A percentile compares a stretch with the other conserved stretches of the same genome.
Conservation (phyloP, 64 coral and sea anemone genomes). For the Pachyseris speciosa region DNA sequence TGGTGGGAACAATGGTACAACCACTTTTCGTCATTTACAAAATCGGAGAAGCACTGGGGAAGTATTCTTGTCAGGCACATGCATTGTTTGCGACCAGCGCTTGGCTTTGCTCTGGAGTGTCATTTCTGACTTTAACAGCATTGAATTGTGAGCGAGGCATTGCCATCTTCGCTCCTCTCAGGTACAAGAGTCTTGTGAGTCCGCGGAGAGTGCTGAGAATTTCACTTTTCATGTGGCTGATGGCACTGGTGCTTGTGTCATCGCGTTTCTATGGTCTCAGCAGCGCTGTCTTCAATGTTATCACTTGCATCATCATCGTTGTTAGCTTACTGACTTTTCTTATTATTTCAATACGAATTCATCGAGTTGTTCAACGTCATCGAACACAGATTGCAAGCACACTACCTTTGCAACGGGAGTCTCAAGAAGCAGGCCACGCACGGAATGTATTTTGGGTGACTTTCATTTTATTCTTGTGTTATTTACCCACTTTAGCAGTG, state of each 20-base stretch:
- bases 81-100: slow-evolving; percentile 78
- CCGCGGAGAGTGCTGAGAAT: slow-evolving; percentile 24
- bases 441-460: slow-evolving; percentile 38
- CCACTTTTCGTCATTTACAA: slow-evolving; percentile 83
- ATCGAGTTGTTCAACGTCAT: slow-evolving; percentile 69
- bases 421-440: slow-evolving; percentile 1
- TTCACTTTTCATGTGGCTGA: slow-evolving; percentile 64
- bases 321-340: slow-evolving; percentile 61
- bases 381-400: slow-evolving; percentile 54
- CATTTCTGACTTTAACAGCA: slow-evolving; percentile 79
- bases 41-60: slow-evolving; percentile 53
- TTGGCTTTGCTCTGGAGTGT: slow-evolving; percentile 83
- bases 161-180: slow-evolving; percentile 75
- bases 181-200: slow-evolving; percentile 47
- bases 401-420: neutral
- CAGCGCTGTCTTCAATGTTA: slow-evolving; percentile 37
- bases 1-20: slow-evolving; percentile 74
- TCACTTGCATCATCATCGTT: slow-evolving; percentile 62
- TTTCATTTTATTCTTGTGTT: slow-evolving; percentile 47
- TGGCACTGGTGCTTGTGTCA: slow-evolving; percentile 43
- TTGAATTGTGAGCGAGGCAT: slow-evolving; percentile 76
- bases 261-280: slow-evolving; percentile 70
- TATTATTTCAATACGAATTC: slow-evolving; percentile 81
- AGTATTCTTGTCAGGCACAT: slow-evolving; percentile 69
- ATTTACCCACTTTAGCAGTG: slow-evolving; percentile 36